A percentile compares a stretch with the other conserved stretches of the same genome.
Evolutionary conservation across 2,797 vertebrate species (phyloP).

Genomic region (Leptodactylus fallax): DNA sequence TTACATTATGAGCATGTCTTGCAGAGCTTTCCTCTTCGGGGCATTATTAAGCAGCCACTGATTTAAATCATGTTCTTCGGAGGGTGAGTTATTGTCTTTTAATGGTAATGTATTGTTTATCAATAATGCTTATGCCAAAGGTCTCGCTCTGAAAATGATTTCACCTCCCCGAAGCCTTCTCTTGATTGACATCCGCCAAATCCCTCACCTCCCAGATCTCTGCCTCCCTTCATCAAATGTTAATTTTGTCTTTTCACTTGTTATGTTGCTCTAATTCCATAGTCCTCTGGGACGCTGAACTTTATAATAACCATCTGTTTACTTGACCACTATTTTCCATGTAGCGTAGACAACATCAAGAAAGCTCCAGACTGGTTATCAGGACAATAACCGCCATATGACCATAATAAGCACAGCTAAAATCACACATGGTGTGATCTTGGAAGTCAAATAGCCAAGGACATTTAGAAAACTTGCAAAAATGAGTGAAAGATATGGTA

Average conservation of each 20-base stretch:
- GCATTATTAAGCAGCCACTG: background rate
- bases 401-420: background rate
- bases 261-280: slow-evolving; percentile 58
- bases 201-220: slow-evolving; percentile 49
- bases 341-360: slow-evolving; percentile 24
- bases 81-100: slow-evolving; percentile 18
- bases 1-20: background rate
- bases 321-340: slow-evolving; percentile 57
- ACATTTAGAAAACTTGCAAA: background rate
- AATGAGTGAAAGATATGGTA: background rate
- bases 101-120: slow-evolving; percentile 47
- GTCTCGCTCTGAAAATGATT: slow-evolving; percentile 39
- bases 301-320: slow-evolving; percentile 65
- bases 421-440: background rate
- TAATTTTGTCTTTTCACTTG: slow-evolving; percentile 61
- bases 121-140: slow-evolving; percentile 48
- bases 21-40: background rate
- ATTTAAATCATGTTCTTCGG: background rate
- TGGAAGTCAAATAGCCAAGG: background rate
- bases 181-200: slow-evolving; percentile 59
- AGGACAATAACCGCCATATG: slow-evolving; percentile 16
- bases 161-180: slow-evolving; percentile 31
- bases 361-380: slow-evolving; percentile 21
- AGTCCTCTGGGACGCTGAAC: slow-evolving; percentile 43
- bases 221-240: slow-evolving; percentile 57